Evolutionary conservation across 37 sponge, comb jelly and placozoan species (phyloP).

Genomic region (Crambe crambe): DNA sequence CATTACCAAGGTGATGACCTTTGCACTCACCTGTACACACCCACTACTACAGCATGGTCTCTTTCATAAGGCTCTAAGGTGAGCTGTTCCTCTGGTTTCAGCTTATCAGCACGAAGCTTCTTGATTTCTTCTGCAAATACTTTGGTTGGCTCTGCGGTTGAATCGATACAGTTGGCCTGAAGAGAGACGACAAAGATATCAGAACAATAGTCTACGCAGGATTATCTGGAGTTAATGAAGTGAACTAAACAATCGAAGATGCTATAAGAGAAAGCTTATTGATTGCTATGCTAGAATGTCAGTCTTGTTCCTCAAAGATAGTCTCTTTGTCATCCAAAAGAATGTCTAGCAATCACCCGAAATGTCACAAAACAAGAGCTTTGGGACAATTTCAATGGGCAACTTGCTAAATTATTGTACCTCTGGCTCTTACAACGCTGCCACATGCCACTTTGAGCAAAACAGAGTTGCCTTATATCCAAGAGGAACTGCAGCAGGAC

Average conservation of each 20-base stretch:
- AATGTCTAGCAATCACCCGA: too few species aligned
- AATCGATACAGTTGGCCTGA: slow-evolving; percentile 98
- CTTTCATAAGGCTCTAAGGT: slow-evolving; percentile 98
- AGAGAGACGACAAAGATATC: not conserved
- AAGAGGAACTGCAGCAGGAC: not conserved
- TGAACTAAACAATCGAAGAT: not conserved
- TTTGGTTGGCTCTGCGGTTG: slow-evolving; percentile 94
- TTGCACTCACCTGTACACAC: slow-evolving; percentile 81
- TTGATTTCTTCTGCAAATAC: slow-evolving; percentile 98
- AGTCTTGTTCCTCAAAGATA: too few species aligned
- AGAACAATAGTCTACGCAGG: not conserved
- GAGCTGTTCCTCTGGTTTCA: slow-evolving; percentile 97
- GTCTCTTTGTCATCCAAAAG: too few species aligned
- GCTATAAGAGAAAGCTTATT: not conserved
- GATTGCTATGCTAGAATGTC: not conserved
- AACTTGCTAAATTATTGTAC: not conserved
- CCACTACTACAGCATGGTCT: slow-evolving; percentile 99
- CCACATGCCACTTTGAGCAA: not conserved
- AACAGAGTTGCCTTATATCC: slow-evolving; percentile 3
- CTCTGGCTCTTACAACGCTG: slow-evolving; percentile 19
- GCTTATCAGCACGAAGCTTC: slow-evolving; percentile 91
- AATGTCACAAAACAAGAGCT: too few species aligned
- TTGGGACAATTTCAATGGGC: too few species aligned
- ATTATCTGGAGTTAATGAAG: not conserved
- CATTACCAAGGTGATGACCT: too few species aligned